Evolutionary conservation across 2,888 invertebrate genomes (phyloP), one percentile per base, ranked within the genome.

Genomic region (Anoplius nigerrimus): DNA sequence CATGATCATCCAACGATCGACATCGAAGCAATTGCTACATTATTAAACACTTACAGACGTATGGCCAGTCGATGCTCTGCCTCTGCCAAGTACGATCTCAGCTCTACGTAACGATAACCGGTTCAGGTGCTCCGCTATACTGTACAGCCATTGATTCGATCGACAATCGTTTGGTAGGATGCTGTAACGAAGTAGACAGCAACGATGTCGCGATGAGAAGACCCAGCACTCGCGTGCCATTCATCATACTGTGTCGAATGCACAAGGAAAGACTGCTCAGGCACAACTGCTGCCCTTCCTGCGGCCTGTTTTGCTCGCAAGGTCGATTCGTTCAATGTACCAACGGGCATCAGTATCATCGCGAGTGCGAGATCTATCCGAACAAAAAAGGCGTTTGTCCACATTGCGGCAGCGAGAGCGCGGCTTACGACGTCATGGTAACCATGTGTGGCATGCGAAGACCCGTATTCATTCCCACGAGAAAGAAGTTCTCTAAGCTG

Each of bases 281-380:
- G 45, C 98, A 98, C 89, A 95, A 97, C 88, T 97, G 97, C 87
- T 98, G 97, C 85, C 95, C 97, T 0, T 93, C 94, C 0, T 98
- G 98, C 89, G 95, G 97, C 5, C 90, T 96, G 60, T 98, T 96
- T 88, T 97, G 97, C 86, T 94, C 96, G 5, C 96, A 97, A 92
- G 97, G 97, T 2, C 92, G 92, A 76, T 97, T 97, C 90, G 92
- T 93, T 81, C 93, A 95, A 80, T 98, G 97, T 88, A 91, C 92
- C 59, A 90, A 92, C 66, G 92, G 92, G 20, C 97, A 97, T 89
- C 92, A 95, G 75, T 97, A 95, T 89, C 97, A 97, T 89, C 90
- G 93, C 63, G 94, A 94, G 63, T 97, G 97, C 84, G 94, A 94
- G 15, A 87, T 92, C n/a, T 89, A 90, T 59, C 89, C 90, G 52